Evolutionary conservation across 1,140 invertebrate species (phyloP).

Genomic region (Riptortus pedestris): DNA sequence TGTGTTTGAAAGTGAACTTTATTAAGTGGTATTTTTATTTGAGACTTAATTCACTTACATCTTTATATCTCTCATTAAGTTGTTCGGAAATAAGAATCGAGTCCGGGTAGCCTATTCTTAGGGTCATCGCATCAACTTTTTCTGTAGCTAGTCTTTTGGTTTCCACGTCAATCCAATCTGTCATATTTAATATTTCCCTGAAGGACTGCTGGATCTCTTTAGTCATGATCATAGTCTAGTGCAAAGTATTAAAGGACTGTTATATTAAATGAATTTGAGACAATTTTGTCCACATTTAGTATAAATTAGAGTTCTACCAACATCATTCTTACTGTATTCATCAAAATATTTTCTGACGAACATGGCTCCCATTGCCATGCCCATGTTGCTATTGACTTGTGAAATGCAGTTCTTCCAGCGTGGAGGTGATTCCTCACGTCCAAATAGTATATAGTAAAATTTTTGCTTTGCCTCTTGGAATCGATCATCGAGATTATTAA

Average conservation of each 20-base stretch:
- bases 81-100: constrained; percentile 62
- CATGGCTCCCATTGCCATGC: constrained; percentile 68
- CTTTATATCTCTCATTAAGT: constrained; percentile 61
- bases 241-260: too few relatives aligned
- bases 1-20: neutral
- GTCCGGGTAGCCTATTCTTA: constrained; percentile 83
- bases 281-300: neutral
- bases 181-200: constrained; percentile 52
- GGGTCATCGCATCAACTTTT: constrained; percentile 71
- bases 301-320: constrained; percentile 37
- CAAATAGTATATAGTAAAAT: constrained; percentile 61
- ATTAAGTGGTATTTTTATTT: neutral
- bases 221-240: constrained; percentile 76
- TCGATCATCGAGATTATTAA: constrained; percentile 72
- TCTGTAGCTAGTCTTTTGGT: constrained; percentile 66
- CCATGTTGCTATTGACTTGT: constrained; percentile 73
- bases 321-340: constrained; percentile 64
- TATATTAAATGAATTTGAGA: neutral
- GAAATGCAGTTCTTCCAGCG: constrained; percentile 74
- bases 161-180: constrained; percentile 71
- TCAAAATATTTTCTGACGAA: constrained; percentile 81
- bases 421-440: constrained; percentile 57
- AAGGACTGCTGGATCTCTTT: constrained; percentile 70
- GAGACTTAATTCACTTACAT: constrained; percentile 43
- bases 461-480: constrained; percentile 52